Evolutionary conservation across 1,140 invertebrate species (phyloP).

Genomic region (Trichonephila inaurata): DNA sequence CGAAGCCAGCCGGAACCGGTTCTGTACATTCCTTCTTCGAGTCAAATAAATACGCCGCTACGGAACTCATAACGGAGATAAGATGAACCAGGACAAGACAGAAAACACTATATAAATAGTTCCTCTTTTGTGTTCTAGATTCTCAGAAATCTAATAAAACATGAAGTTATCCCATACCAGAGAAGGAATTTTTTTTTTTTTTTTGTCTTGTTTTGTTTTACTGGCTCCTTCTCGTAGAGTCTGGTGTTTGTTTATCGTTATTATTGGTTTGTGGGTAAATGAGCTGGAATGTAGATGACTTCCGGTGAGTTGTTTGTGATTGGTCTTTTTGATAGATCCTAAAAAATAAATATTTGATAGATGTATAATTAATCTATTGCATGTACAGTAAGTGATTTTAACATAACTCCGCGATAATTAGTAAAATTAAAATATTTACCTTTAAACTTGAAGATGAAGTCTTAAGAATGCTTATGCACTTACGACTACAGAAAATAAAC

Average conservation of each 20-base stretch:
- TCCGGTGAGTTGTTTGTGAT: no score
- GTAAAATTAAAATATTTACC: no score
- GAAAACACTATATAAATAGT: conserved; percentile 38
- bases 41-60: conserved; percentile 36
- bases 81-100: neutral
- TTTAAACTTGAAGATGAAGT: no score
- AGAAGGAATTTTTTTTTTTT: neutral
- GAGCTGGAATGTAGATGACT: neutral
- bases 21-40: neutral
- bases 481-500: no score
- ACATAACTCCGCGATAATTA: no score
- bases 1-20: neutral
- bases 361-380: no score
- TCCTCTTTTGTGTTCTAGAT: neutral
- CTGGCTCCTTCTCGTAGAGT: neutral
- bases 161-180: neutral
- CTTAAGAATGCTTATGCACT: no score
- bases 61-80: neutral
- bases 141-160: conserved; percentile 46
- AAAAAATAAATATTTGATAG: no score
- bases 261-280: neutral
- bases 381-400: no score
- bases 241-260: neutral
- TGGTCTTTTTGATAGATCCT: no score
- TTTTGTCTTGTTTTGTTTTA: neutral